Base-by-base conservation (phyloP, 2,113 vertebrate genomes). In the Fukomys damarensis region DNA sequence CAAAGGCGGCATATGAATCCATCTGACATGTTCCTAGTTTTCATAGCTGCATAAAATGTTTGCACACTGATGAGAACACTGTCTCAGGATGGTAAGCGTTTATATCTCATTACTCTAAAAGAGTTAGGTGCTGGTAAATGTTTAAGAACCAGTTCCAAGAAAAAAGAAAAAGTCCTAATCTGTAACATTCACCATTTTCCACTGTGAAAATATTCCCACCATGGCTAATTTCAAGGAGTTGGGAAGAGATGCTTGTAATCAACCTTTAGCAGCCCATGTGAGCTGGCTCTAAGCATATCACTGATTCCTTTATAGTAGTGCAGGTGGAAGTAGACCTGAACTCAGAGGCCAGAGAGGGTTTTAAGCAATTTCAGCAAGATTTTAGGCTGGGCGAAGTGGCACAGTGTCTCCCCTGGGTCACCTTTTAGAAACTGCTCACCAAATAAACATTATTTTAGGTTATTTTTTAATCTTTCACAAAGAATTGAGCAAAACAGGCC, bases 1-100 rank as follows among this genome's bases (percentile, higher is more conserved):
- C 96, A 82, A 86, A 93, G 96, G 96, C 66, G 68, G 84, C 91
- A 85, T 96, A 77, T 56, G 88, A 82, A 95, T 80, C 97, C 97
- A 97, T 96, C 97, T 97, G 97, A 97, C 95, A 91, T 49, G 68
- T 65, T 95, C 32, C 85, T 95, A 49, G 63, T 92, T 97, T 94
- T 96, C 97, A 94, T 74, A 81, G 79, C 86, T 81, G 91, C 84
- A 76, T 93, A 68, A 92, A 97, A 95, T 89, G 56, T 96, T 95
- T 91, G 74, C 68, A 82, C 93, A 65, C 54, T 70, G 86, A 93
- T 94, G 95, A 96, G 58, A 91, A 92, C 56, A 59, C 93, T 96
- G 83, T 95, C 74, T 90, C 74, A 54, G 68, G 68, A 38, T 96
- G 89, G 85, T 58, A 89, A 86, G 82, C 86, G 63, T 96, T 95